Base-by-base conservation (phyloP, 2,797 vertebrate genomes). In the Rhabdomys pumilio region DNA sequence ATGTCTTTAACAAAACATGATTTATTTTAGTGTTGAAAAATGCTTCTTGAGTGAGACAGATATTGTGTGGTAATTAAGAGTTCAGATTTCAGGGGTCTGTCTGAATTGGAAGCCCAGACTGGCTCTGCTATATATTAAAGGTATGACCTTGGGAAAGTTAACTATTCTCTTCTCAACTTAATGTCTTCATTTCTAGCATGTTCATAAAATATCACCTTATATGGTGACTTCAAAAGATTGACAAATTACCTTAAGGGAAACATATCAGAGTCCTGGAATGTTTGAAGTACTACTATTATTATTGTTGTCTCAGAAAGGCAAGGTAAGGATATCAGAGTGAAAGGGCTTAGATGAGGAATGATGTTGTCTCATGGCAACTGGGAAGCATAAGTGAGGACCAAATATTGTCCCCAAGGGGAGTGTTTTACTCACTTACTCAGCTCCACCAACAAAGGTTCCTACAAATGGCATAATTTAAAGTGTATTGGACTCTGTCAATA, bases 21-120 rank as follows among this genome's bases (percentile, higher is more conserved):
- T 53, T 83, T 93, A 93, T 53, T 95, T 87, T 86, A 91, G 61
- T 44, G n/a, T 69, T 91, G 29, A 86, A 87, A 87, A 80, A 26
- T 84, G 24, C 14, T 95, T 87, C 44, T 79, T 94, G 50, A 38
- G 29, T 88, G 41, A 94, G 90, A 89, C 67, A 4, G 34, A 67
- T n/a, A 12, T 10, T 29, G 12, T 50, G 0, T 82, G 17, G 41
- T 69, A 41, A 87, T 17, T 69, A 69, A 96, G 83, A 90, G 1
- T 4, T 15, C 55, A 80, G 38, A 95, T 91, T 81, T 94, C 6
- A 8, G 65, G 34, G 17, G 34, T 15, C 53, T 88, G 76, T 41
- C 19, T 57, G 14, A 84, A 91, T 59, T 94, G 76, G 76, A 93
- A 86, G 47, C 24, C 31, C 24, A 86, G 50, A 14, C 24, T 82